phyloP scores from a whole-genome alignment of 2,888 invertebrate species.

The Hecatera dysodea region DNA sequence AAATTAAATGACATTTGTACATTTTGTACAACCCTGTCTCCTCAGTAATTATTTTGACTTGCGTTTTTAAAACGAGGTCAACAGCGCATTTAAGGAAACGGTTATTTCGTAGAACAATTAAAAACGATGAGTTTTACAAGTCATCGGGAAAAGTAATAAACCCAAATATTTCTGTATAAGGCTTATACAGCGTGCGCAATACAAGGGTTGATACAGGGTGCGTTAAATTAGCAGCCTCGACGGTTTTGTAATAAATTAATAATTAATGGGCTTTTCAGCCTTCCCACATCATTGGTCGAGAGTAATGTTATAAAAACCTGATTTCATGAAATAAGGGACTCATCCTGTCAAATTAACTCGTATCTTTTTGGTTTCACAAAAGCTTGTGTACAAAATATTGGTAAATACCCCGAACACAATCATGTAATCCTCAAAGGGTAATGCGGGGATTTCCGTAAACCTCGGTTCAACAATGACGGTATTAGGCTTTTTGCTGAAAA shows the following conservation, averaged over 20 bases:
- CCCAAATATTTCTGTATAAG: conserved; percentile 70
- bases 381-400: not conserved
- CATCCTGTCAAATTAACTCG: conserved; percentile 9
- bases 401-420: not conserved
- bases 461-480: not conserved
- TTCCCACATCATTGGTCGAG: conserved; percentile 27
- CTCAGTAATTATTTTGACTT: conserved; percentile 34
- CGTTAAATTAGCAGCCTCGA: conserved; percentile 35
- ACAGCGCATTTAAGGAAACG: conserved; percentile 59
- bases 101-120: conserved; percentile 68
- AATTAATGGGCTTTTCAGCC: conserved; percentile 33
- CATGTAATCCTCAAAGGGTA: conserved; percentile 9
- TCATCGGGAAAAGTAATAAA: conserved; percentile 75
- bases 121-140: conserved; percentile 70
- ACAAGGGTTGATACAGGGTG: conserved; percentile 56
- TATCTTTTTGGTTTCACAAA: not conserved
- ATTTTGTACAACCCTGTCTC: conserved; percentile 1
- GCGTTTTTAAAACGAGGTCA: conserved; percentile 46
- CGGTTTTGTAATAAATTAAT: conserved; percentile 49
- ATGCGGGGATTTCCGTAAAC: not conserved
- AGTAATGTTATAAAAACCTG: conserved; percentile 40
- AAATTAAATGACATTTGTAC: conserved; percentile 11
- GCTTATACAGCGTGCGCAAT: conserved; percentile 47
- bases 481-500: not conserved
- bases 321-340: conserved; percentile 18